Base-by-base conservation (phyloP, 2,797 vertebrate species). In the Adrianichthys oophorus region DNA sequence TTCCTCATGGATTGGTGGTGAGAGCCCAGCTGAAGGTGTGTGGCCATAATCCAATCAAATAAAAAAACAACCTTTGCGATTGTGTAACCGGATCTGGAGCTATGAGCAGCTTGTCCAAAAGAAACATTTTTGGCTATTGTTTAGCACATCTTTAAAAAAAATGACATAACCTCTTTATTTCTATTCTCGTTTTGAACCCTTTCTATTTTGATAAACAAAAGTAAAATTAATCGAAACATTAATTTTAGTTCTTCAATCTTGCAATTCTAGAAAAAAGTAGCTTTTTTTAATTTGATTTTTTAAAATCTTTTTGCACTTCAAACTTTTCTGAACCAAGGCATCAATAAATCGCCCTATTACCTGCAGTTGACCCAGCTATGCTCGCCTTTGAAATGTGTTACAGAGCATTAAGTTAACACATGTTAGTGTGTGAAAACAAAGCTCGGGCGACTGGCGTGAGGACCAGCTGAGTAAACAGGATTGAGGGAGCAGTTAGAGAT, bases 331-430 rank as follows among this genome's bases (percentile, higher is more conserved):
- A 82, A 71, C 65, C 61, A 80, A 65, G 59, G 48, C 78, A 77
- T 89, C 85, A 87, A 87, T 92, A 91, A 91, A 89, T 86, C 52
- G 79, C 76, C 84, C 83, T 86, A 82, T 91, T 92, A 92, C 89
- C 87, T 89, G 87, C 85, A 88, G 85, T 88, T 91, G 89, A 90
- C 82, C 84, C 87, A 77, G 77, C 74, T 79, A 83, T 87, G 74
- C 83, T 79, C 47, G 69, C 65, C 89, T 93, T 93, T 92, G 87
- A 92, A 92, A 91, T 89, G 62, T 86, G 88, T 89, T 89, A 90
- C 91, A 90, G 90, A 83, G 89, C 90, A 90, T 92, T 92, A 93
- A 91, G 82, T 90, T 88, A 89, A 91, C 92, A 93, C 89, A 89
- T 94, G 91, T 93, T 92, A 86, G 87, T 81, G 68, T 79, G 84